Percentiles rank a stretch among this genome's conserved stretches.
These are phyloP conservation scores for Morpho achilles DNA, from an alignment of 2,888 invertebrate species.

Conservation along the genomic window DNA sequence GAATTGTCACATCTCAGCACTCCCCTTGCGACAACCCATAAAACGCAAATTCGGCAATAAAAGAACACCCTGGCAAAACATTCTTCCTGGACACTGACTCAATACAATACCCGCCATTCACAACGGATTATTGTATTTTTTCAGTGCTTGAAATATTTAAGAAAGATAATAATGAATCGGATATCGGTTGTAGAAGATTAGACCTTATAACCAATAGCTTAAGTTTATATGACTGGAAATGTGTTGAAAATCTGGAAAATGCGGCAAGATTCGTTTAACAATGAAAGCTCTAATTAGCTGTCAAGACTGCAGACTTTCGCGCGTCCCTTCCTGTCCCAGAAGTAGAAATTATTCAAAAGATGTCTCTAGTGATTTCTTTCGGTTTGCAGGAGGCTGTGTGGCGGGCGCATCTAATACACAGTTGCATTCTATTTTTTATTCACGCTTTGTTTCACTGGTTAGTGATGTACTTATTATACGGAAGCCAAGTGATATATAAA, in stretches of 20 bases:
- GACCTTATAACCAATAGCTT: constrained; percentile 39
- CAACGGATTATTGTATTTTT: constrained; percentile 76
- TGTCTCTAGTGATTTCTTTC: constrained; percentile 71
- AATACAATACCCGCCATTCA: constrained; percentile 73
- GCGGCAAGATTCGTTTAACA: constrained; percentile 70
- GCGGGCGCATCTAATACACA: constrained; percentile 38
- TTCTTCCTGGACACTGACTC: constrained; percentile 77
- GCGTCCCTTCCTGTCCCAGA: constrained; percentile 61
- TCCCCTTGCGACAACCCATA: constrained; percentile 69
- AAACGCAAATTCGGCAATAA: constrained; percentile 78
- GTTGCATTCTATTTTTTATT: constrained; percentile 37
- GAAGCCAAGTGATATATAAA: background rate
- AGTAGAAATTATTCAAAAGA: constrained; percentile 73
- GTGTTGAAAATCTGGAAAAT: constrained; percentile 32
- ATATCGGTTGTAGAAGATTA: constrained; percentile 35
- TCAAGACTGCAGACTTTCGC: constrained; percentile 64
- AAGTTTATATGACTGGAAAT: constrained; percentile 36
- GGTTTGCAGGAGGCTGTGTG: constrained; percentile 56
- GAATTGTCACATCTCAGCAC: constrained; percentile 63
- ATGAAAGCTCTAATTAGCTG: constrained; percentile 77
- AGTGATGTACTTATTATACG: constrained; percentile 2
- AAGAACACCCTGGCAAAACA: constrained; percentile 72
- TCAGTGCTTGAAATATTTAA: constrained; percentile 72
- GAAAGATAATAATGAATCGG: constrained; percentile 70
- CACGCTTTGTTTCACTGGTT: constrained; percentile 28